Conservation (phyloP, 1,140 invertebrate species). For the Drosophila pectinifera region DNA sequence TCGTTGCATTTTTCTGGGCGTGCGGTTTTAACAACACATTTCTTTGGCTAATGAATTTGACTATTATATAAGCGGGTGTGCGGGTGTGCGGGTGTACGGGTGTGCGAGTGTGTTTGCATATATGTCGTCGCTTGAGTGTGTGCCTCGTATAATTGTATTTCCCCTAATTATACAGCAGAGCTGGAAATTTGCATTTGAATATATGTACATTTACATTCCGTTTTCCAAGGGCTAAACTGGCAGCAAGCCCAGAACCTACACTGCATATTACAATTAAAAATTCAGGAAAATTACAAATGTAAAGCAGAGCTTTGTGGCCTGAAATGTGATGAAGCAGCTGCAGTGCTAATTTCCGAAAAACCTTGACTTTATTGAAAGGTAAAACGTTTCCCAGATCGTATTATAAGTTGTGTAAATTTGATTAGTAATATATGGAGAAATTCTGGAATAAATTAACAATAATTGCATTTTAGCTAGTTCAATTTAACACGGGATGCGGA, state of each 20-base stretch:
- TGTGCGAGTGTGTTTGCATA: constrained; percentile 5
- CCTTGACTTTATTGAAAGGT: constrained; percentile 15
- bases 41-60: constrained; percentile 53
- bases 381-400: neutral
- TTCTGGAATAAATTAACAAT: constrained; percentile 6
- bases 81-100: constrained; percentile 1
- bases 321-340: constrained; percentile 33
- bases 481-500: neutral
- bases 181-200: constrained; percentile 61
- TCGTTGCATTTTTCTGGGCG: constrained; percentile 31
- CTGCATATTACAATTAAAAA: constrained; percentile 44
- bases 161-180: constrained; percentile 59
- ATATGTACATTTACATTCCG: constrained; percentile 16
- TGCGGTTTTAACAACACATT: constrained; percentile 28
- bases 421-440: constrained; percentile 1
- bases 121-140: constrained; percentile 12
- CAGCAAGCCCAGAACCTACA: constrained; percentile 7
- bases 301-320: constrained; percentile 38
- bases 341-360: too few relatives aligned
- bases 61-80: constrained; percentile 21
- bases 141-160: constrained; percentile 51
- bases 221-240: constrained; percentile 3
- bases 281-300: constrained; percentile 49
- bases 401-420: constrained; percentile 16
- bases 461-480: neutral